Conservation (phyloP, 2,113 vertebrate species). For the Nicator chloris region DNA sequence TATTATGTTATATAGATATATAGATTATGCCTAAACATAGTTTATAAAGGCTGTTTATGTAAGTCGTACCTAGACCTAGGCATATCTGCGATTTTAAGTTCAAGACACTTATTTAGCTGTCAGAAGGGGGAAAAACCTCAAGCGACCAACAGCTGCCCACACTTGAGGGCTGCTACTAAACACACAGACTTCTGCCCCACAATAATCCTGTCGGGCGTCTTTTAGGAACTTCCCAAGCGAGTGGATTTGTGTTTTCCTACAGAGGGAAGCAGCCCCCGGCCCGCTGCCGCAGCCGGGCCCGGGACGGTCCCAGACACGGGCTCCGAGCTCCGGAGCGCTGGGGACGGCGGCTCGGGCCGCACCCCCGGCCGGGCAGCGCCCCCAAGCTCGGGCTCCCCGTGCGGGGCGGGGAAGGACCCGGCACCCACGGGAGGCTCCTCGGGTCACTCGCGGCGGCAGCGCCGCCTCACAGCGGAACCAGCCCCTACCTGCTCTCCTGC, state of each 20-base stretch:
- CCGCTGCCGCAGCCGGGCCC: not conserved
- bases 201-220: rapidly evolving
- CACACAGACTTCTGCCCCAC: rapidly evolving
- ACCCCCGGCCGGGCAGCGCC: not conserved
- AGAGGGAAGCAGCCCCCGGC: not conserved
- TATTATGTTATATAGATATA: rapidly evolving
- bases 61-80: not conserved
- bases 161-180: rapidly evolving
- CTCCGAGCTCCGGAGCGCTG: not conserved
- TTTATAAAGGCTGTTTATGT: not conserved
- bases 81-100: not conserved
- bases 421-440: not conserved
- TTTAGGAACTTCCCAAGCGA: not conserved
- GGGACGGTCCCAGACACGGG: not conserved
- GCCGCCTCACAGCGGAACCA: too few relatives aligned
- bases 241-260: rapidly evolving
- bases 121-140: not conserved
- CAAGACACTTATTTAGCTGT: not conserved
- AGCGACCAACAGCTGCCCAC: not conserved
- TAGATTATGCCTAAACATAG: rapidly evolving
- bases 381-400: not conserved
- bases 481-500: not conserved
- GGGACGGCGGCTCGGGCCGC: not conserved
- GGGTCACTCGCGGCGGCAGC: too few relatives aligned
- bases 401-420: not conserved